A percentile compares a stretch with the other conserved stretches of the same genome.
Conservation (phyloP, 2,888 invertebrate species). For the Dromius quadrimaculatus region DNA sequence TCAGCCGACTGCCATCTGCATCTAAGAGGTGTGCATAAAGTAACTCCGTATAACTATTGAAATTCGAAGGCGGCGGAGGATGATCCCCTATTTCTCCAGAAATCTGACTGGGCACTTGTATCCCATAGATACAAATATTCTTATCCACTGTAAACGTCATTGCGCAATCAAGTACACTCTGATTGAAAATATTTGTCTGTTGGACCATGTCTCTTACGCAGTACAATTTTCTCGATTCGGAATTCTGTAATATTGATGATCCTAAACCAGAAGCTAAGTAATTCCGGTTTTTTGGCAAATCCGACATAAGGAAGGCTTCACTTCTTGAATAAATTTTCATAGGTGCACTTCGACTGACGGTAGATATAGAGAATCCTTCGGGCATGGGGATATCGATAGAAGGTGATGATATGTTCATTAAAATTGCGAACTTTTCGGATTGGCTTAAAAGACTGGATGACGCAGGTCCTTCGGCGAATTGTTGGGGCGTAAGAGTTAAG, state of each 20-base stretch:
- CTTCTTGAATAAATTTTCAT: slow-evolving; percentile 24
- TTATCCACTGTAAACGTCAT: slow-evolving; percentile 85
- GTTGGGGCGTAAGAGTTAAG: slow-evolving; percentile 81
- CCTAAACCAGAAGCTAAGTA: not conserved
- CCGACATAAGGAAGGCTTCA: not conserved
- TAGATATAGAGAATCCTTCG: slow-evolving; percentile 75
- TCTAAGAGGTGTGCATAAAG: slow-evolving; percentile 86
- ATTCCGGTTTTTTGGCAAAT: slow-evolving; percentile 15
- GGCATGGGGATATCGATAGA: slow-evolving; percentile 79
- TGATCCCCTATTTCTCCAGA: slow-evolving; percentile 67
- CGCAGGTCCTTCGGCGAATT: slow-evolving; percentile 87
- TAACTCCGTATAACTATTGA: slow-evolving; percentile 76
- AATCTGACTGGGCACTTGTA: slow-evolving; percentile 81
- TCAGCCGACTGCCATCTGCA: slow-evolving; percentile 82
- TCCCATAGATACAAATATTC: slow-evolving; percentile 81
- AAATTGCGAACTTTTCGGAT: slow-evolving; percentile 82
- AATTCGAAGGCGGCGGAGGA: slow-evolving; percentile 61
- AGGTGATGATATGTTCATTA: slow-evolving; percentile 85
- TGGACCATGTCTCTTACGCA: slow-evolving; percentile 77
- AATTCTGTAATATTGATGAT: slow-evolving; percentile 52
- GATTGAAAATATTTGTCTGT: slow-evolving; percentile 80
- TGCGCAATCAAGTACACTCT: slow-evolving; percentile 81
- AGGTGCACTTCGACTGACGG: slow-evolving; percentile 67
- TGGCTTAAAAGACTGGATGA: slow-evolving; percentile 80
- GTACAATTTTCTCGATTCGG: slow-evolving; percentile 71